Percentiles rank a stretch among this genome's conserved stretches.
Evolutionary conservation across 2,113 vertebrate species (phyloP).

Genomic region (Oreochromis tanganicae): DNA sequence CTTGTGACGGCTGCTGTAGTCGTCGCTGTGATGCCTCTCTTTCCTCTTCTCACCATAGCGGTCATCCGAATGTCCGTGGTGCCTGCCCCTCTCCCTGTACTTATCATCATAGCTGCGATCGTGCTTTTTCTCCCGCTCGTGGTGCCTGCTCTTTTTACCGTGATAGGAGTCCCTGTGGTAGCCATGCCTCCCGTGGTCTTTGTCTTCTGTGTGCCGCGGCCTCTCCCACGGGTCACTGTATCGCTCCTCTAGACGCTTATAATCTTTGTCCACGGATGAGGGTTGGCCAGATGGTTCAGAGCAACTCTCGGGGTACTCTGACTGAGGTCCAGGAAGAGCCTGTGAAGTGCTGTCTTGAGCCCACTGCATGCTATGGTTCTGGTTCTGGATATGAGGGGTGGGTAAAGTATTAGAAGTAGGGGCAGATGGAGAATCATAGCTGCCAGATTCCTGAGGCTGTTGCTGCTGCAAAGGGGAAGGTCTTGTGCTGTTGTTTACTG

Average conservation of each 20-base stretch:
- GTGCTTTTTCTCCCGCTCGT: constrained; percentile 75
- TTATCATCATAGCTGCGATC: constrained; percentile 56
- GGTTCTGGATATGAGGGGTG: constrained; percentile 40
- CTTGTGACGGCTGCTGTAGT: constrained; percentile 69
- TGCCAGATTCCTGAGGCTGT: constrained; percentile 73
- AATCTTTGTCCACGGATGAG: constrained; percentile 72
- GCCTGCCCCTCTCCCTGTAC: constrained; percentile 71
- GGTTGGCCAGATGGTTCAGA: constrained; percentile 74
- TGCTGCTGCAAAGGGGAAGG: constrained; percentile 69
- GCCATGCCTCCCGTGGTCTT: constrained; percentile 75
- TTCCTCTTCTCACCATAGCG: constrained; percentile 75
- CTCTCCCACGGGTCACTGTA: constrained; percentile 87
- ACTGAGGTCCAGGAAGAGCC: constrained; percentile 61
- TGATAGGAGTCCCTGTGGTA: constrained; percentile 83
- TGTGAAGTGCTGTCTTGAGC: constrained; percentile 69
- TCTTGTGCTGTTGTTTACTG: constrained; percentile 66
- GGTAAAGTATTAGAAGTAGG: constrained; percentile 35
- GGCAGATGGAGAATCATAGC: constrained; percentile 66
- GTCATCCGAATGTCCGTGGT: constrained; percentile 74
- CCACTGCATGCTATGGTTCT: constrained; percentile 76
- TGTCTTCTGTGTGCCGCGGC: constrained; percentile 74
- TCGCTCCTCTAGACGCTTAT: constrained; percentile 77
- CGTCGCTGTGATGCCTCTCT: constrained; percentile 82
- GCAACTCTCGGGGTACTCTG: constrained; percentile 66
- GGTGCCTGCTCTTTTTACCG: constrained; percentile 80